These are phyloP conservation scores for Umimayanthus kanabou DNA, from an alignment of 92 coral and sea anemone species.

Conservation along the genomic window DNA sequence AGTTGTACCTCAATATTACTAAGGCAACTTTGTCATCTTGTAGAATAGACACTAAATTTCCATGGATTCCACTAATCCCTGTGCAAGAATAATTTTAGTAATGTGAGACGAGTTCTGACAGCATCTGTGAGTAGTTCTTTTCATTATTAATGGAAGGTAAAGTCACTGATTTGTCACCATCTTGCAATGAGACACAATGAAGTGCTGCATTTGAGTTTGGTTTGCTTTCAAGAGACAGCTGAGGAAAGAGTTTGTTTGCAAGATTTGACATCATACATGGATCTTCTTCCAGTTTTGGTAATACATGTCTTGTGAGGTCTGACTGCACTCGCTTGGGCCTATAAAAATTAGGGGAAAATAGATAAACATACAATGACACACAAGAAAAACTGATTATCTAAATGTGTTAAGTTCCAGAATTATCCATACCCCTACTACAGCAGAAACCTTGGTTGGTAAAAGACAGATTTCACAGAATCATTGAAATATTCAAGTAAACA, in stretches of 20 bases:
- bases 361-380: neutral
- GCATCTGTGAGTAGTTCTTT: constrained; percentile 93
- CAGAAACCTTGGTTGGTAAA: too few species aligned
- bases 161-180: constrained; percentile 83
- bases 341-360: neutral
- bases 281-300: constrained; percentile 93
- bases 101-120: constrained; percentile 86
- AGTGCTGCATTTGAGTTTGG: constrained; percentile 66
- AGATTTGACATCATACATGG: constrained; percentile 91
- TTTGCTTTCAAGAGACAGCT: constrained; percentile 77
- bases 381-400: too few species aligned
- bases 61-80: neutral
- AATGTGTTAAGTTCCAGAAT: too few species aligned
- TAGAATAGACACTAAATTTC: neutral
- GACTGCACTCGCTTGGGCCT: constrained; percentile 98
- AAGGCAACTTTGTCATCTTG: neutral
- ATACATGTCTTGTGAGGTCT: constrained; percentile 68
- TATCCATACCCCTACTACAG: too few species aligned
- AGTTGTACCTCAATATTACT: neutral
- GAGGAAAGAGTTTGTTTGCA: constrained; percentile 91
- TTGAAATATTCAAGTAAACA: too few species aligned
- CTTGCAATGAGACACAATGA: constrained; percentile 81
- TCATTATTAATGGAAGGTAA: constrained; percentile 88
- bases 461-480: too few species aligned
- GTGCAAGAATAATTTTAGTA: neutral